Base-by-base conservation (phyloP, 2,113 vertebrate species). In the Albula glossodonta region DNA sequence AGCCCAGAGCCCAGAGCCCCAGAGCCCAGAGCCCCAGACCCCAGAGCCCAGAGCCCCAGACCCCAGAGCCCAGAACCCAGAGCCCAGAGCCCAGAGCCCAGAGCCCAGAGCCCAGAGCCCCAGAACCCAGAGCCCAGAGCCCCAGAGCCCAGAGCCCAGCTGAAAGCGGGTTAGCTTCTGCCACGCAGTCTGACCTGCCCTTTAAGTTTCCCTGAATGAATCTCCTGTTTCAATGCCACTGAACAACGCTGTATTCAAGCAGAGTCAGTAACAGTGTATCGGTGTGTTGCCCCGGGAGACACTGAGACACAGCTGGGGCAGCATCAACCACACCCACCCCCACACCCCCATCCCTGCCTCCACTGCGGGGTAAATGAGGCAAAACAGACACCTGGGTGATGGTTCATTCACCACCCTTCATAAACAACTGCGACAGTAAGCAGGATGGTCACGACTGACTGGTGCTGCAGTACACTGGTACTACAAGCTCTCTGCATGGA, bases 321-420 rank as follows among this genome's bases (percentile, higher is more conserved):
- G 48, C 2, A 85, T 31, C 66, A 77, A 74, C 25, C 9, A 78
- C 60, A 15, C 57, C 57, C 8, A 8, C 1, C 57, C 12, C 57
- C 57, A 9, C 57, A 9, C 57, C 57, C 57, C 53, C 53, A 56
- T 12, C 53, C 53, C 53, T 19, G n/a, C 11, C 50, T 78, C 31
- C 74, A 63, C n/a, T 31, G n/a, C 83, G 56, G 31, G 78, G 56
- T 78, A 84, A 79, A 78, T 48, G 25, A 78, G 70, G 51, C 6
- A 50, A 78, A 50, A 53, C 74, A 52, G 41, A 77, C 51, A 48
- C n/a, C 74, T 52, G 51, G 15, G 15, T 52, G 48, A 81, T n/a
- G 50, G 5, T 17, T 52, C 22, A 66, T 66, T 66, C 60, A 66
- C 19, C 60, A 66, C 22, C 60, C 60, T 19, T 66, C 22, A 66